Evolutionary conservation across 2,888 invertebrate species (phyloP).

Genomic region (Tetheella fluctuosa): DNA sequence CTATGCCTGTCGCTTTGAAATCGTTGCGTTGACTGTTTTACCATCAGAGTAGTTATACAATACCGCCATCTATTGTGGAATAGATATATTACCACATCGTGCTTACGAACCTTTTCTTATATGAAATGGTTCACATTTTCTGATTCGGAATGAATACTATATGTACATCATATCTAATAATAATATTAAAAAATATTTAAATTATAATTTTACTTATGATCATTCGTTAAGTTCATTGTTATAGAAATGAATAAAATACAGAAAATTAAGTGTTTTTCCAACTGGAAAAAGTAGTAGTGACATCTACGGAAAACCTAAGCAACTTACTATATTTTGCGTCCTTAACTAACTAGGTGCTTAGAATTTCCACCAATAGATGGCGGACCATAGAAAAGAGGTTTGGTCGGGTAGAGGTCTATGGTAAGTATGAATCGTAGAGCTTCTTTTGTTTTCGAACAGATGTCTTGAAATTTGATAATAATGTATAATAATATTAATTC

Average conservation of each 20-base stretch:
- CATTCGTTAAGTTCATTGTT: neutral
- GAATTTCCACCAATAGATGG: neutral
- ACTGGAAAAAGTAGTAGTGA: neutral
- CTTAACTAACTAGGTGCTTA: neutral
- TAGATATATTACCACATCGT: slow-evolving; percentile 39
- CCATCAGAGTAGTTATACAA: slow-evolving; percentile 13
- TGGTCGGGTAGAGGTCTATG: no score
- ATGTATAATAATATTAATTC: neutral
- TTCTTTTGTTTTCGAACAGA: slow-evolving; percentile 1
- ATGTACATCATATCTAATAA: no score
- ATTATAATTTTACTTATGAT: neutral
- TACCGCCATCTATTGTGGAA: slow-evolving; percentile 60
- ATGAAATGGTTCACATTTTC: slow-evolving; percentile 4
- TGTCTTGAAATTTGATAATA: slow-evolving; percentile 1
- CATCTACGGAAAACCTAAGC: neutral
- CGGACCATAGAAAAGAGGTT: neutral
- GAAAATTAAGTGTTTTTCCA: neutral
- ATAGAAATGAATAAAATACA: neutral
- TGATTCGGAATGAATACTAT: neutral
- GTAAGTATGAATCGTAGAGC: neutral
- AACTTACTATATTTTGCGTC: neutral
- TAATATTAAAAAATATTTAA: neutral
- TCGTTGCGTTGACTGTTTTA: slow-evolving; percentile 33
- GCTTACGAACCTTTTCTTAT: slow-evolving; percentile 16
- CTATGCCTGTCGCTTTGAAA: slow-evolving; percentile 27